Evolutionary conservation across 37 sponge, comb jelly and placozoan genomes (phyloP), one percentile per base, ranked within the genome.

Genomic region (Dysidea cf. avara): DNA sequence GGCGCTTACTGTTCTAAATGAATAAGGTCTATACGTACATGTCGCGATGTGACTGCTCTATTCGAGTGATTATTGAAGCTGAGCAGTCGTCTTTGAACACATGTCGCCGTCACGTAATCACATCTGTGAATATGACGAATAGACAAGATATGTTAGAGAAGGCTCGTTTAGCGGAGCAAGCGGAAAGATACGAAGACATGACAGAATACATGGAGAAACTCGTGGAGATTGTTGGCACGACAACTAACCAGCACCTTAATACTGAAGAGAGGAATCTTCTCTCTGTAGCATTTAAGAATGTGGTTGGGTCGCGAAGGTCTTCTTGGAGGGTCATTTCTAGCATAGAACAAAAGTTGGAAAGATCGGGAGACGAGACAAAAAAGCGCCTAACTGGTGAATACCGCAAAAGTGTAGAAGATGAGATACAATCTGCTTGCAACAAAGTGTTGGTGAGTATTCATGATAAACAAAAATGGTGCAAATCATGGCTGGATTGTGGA

Each of bases 211-310:
- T 67, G 81, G 68, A 26, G 54, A 12, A 43, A 9, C 7, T 43
- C 9, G 9, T 9, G 7, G n/a, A 54, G 64, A 83, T 24, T 40
- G 31, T 50, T 68, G 69, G 6, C 55, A 85, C 55, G 56, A 63
- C 5, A 47, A 38, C n/a, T n/a, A n/a, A n/a, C n/a, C n/a, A n/a
- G n/a, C n/a, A n/a, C n/a, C n/a, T n/a, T n/a, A n/a, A n/a, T n/a
- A n/a, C n/a, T 25, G 88, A 90, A 40, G 96, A 95, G 53, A 70
- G 96, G 30, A 90, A 95, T 69, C 79, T 90, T 4, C 70, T 95
- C 29, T 83, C 88, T 14, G 96, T 95, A 39, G 96, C 90, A 13
- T 95, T 90, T 85, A 95, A 95, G 81, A 95, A 95, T 55, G 83
- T 80, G 22, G 87, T 95, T 1, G 91, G 91, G 3, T 60, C 85